phyloP scores from a whole-genome alignment of 2,797 vertebrate genomes.

The Prunella strophiata region DNA sequence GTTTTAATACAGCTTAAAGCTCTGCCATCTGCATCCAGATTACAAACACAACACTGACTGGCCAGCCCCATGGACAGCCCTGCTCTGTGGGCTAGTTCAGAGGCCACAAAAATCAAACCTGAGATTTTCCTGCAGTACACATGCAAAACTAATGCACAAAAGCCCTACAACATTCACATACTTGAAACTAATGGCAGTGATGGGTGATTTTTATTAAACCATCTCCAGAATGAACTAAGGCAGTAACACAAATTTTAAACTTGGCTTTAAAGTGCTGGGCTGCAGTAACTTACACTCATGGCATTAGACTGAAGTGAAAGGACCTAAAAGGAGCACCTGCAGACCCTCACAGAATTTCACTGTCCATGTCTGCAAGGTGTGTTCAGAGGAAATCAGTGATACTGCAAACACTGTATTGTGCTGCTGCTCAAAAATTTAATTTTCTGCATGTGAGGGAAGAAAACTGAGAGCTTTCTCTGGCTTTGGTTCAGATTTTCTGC shows the following conservation, averaged over 20 bases:
- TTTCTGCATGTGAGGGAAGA: background rate
- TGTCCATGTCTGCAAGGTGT: background rate
- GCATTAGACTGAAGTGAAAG: background rate
- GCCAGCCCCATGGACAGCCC: background rate
- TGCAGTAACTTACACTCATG: background rate
- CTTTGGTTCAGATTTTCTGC: background rate
- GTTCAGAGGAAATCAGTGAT: background rate
- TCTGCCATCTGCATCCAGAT: slow-evolving; percentile 49
- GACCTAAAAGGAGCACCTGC: background rate
- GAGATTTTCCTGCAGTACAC: background rate
- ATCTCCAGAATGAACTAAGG: background rate
- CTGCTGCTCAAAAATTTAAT: background rate
- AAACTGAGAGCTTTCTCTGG: background rate
- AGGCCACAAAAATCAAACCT: background rate
- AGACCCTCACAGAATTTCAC: background rate
- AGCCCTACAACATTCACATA: background rate
- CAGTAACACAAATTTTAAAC: background rate
- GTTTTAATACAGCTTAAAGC: slow-evolving; percentile 67
- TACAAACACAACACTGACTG: slow-evolving; percentile 15
- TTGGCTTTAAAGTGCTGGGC: background rate
- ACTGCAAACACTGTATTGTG: background rate
- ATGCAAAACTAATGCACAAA: background rate
- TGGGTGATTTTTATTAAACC: background rate
- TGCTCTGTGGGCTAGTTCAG: background rate
- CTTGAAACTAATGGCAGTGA: background rate